phyloP scores from a whole-genome alignment of 2,888 invertebrate species.

The Lithophane leautieri region DNA sequence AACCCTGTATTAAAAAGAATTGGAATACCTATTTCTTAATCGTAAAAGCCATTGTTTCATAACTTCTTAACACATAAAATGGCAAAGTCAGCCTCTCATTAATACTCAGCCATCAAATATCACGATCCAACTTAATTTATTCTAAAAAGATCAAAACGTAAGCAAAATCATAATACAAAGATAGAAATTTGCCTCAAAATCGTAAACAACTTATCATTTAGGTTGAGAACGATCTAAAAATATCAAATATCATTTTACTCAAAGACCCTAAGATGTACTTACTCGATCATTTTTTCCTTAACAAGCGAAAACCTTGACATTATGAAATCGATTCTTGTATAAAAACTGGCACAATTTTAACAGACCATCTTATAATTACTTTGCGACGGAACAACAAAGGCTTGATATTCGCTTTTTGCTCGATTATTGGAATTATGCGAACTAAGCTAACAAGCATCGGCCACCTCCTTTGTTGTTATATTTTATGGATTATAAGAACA shows the following conservation, averaged over 20 bases:
- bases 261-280: slow-evolving; percentile 15
- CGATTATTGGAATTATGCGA: slow-evolving; percentile 31
- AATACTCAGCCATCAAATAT: neutral
- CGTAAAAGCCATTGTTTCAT: neutral
- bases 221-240: slow-evolving; percentile 2
- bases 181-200: slow-evolving; percentile 28
- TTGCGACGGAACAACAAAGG: slow-evolving; percentile 14
- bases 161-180: slow-evolving; percentile 16
- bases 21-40: neutral
- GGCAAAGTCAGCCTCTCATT: neutral
- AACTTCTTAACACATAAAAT: neutral
- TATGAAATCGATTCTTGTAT: slow-evolving; percentile 5
- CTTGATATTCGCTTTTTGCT: slow-evolving; percentile 3
- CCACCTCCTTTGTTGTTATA: slow-evolving; percentile 19
- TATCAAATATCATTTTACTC: slow-evolving; percentile 36
- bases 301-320: slow-evolving; percentile 24
- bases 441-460: neutral
- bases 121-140: slow-evolving; percentile 5
- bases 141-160: slow-evolving; percentile 9
- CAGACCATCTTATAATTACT: slow-evolving; percentile 34
- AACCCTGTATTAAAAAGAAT: neutral
- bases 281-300: slow-evolving; percentile 21
- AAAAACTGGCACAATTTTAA: slow-evolving; percentile 32
- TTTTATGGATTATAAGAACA: too few species aligned
- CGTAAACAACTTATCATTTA: slow-evolving; percentile 30